Percentiles rank a stretch among this genome's conserved stretches.
phyloP scores from a whole-genome alignment of 1,140 invertebrate genomes.

The Temnothorax curvispinosus region DNA sequence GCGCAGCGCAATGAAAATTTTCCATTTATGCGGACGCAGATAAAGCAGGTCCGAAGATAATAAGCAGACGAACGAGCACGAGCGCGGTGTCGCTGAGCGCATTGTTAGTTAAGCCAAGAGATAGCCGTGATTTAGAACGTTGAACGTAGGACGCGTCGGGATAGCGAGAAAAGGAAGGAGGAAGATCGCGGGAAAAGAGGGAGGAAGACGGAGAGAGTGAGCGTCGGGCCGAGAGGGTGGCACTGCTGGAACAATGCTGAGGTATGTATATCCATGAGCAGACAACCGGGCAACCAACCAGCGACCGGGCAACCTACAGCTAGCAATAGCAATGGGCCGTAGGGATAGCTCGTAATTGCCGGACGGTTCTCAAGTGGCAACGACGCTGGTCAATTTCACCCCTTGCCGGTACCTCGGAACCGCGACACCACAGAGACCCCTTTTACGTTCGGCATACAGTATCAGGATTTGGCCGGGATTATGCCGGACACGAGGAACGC shows the following conservation, averaged over 20 bases:
- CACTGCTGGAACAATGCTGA: conserved; percentile 73
- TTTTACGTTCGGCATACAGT: conserved; percentile 68
- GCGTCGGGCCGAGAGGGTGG: conserved; percentile 36
- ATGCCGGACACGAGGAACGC: conserved; percentile 57
- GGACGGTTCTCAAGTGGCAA: conserved; percentile 77
- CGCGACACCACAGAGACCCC: conserved; percentile 72
- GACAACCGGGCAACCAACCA: conserved; percentile 66
- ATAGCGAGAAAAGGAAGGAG: conserved; percentile 23
- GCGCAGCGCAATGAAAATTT: conserved; percentile 55
- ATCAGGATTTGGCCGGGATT: conserved; percentile 73
- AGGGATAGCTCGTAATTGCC: conserved; percentile 76
- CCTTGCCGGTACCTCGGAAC: conserved; percentile 59
- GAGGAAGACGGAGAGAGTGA: background rate
- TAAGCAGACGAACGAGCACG: conserved; percentile 64
- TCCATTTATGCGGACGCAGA: conserved; percentile 45
- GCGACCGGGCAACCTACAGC: conserved; percentile 65
- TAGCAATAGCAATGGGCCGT: conserved; percentile 78
- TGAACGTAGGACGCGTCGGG: conserved; percentile 52
- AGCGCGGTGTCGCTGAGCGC: conserved; percentile 60
- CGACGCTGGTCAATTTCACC: conserved; percentile 78
- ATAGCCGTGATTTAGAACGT: conserved; percentile 76
- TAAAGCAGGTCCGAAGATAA: conserved; percentile 63
- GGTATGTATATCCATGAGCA: conserved; percentile 70
- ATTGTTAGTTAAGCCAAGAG: conserved; percentile 78
- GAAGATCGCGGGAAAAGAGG: background rate